A percentile compares a stretch with the other conserved stretches of the same genome.
Conservation (phyloP, 2,888 invertebrate species). For the Dendrolimus houi region DNA sequence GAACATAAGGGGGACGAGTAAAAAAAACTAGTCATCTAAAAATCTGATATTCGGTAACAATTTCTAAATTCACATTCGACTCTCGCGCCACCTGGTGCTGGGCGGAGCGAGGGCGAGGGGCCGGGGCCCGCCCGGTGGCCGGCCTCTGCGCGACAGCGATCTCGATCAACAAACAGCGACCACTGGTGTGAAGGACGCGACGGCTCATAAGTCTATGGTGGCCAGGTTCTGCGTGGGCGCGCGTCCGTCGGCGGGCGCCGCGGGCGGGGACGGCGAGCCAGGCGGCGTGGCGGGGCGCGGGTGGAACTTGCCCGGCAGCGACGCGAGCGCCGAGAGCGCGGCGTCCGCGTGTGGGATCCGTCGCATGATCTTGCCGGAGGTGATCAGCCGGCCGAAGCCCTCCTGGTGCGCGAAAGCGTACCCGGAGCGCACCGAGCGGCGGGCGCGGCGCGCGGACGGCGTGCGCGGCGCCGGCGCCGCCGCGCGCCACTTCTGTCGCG, state of each 20-base stretch:
- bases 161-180: too few relatives aligned
- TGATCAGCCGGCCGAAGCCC: slow-evolving; percentile 83
- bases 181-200: too few relatives aligned
- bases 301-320: slow-evolving; percentile 76
- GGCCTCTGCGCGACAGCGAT: too few relatives aligned
- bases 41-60: slow-evolving; percentile 6
- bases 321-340: slow-evolving; percentile 78
- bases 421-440: slow-evolving; percentile 95
- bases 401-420: slow-evolving; percentile 97
- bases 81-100: slow-evolving; percentile 26
- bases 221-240: slow-evolving; percentile 85
- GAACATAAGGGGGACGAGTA: slow-evolving; percentile 11
- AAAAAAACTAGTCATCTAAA: slow-evolving; percentile 24
- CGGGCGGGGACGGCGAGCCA: slow-evolving; percentile 25
- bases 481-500: slow-evolving; percentile 82
- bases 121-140: slow-evolving; percentile 18
- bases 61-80: slow-evolving; percentile 29
- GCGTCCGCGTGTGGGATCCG: slow-evolving; percentile 88
- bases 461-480: slow-evolving; percentile 89
- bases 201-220: slow-evolving; percentile 80
- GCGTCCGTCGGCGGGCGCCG: slow-evolving; percentile 43
- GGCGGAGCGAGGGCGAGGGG: slow-evolving; percentile 4
- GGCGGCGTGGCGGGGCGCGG: slow-evolving; percentile 85
- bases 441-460: slow-evolving; percentile 90
- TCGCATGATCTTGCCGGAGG: slow-evolving; percentile 96